Conservation (phyloP, 1,140 invertebrate genomes). For the Drosophila pandora region DNA sequence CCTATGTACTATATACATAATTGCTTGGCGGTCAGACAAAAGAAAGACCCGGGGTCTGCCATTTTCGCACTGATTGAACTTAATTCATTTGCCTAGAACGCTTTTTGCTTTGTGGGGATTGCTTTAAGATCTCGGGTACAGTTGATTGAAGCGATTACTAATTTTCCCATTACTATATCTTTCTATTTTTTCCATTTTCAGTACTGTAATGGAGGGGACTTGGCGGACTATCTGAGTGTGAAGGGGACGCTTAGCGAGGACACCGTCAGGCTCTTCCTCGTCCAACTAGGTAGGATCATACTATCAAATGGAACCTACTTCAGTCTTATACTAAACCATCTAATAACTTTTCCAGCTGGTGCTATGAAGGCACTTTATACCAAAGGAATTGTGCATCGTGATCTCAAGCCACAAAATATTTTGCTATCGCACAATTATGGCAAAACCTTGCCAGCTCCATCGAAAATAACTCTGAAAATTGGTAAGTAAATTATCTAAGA, state of each 20-base stretch:
- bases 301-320: not conserved
- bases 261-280: conserved; percentile 97
- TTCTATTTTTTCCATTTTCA: conserved; percentile 83
- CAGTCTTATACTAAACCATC: not conserved
- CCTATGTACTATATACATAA: conserved; percentile 11
- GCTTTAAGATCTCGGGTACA: conserved; percentile 23
- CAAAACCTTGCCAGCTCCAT: conserved; percentile 92
- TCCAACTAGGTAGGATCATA: conserved; percentile 91
- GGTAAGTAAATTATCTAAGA: conserved; percentile 46
- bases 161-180: conserved; percentile 1
- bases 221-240: conserved; percentile 98
- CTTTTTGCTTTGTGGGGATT: conserved; percentile 52
- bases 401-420: conserved; percentile 99
- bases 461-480: conserved; percentile 97
- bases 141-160: not conserved
- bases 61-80: conserved; percentile 64
- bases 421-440: conserved; percentile 93
- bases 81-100: conserved; percentile 77
- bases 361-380: conserved; percentile 98
- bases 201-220: conserved; percentile 99
- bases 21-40: conserved; percentile 30
- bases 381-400: conserved; percentile 99
- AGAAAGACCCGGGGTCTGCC: conserved; percentile 15
- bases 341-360: conserved; percentile 87
- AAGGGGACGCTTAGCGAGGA: conserved; percentile 97